These are phyloP conservation scores for Cantharis lateralis DNA, from an alignment of 2,888 invertebrate genomes.

Conservation along the genomic window DNA sequence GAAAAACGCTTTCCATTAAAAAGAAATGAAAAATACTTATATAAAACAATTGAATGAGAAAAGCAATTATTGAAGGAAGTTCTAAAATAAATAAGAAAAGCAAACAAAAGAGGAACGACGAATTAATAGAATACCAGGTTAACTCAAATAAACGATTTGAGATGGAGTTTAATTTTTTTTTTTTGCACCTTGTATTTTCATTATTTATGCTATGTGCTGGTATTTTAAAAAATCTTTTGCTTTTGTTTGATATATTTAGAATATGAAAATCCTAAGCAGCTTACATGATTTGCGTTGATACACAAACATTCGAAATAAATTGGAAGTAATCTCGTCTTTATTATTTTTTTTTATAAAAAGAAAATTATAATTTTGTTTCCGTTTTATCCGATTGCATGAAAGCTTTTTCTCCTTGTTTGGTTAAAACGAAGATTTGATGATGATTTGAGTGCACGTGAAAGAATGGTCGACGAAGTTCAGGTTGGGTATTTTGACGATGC, in stretches of 20 bases:
- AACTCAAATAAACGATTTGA: no score
- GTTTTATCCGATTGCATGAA: neutral
- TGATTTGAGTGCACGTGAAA: neutral
- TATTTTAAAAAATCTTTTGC: no score
- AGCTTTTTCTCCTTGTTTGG: neutral
- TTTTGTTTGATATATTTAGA: neutral
- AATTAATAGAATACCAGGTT: no score
- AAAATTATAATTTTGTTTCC: neutral
- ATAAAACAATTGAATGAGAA: no score
- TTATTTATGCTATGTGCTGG: no score
- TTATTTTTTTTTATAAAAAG: neutral
- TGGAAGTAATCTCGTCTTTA: neutral
- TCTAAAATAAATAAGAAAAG: no score
- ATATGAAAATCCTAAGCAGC: neutral
- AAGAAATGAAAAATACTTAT: no score
- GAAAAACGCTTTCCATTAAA: no score
- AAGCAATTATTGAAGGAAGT: no score
- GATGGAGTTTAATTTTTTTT: neutral
- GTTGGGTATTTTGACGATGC: neutral
- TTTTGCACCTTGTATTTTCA: neutral
- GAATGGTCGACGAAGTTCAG: neutral
- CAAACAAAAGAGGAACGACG: no score
- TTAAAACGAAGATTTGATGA: neutral
- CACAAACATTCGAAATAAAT: neutral
- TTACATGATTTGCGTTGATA: neutral